Evolutionary conservation across 2,797 vertebrate genomes (phyloP), one percentile per base, ranked within the genome.

Genomic region (Characodon lateralis): DNA sequence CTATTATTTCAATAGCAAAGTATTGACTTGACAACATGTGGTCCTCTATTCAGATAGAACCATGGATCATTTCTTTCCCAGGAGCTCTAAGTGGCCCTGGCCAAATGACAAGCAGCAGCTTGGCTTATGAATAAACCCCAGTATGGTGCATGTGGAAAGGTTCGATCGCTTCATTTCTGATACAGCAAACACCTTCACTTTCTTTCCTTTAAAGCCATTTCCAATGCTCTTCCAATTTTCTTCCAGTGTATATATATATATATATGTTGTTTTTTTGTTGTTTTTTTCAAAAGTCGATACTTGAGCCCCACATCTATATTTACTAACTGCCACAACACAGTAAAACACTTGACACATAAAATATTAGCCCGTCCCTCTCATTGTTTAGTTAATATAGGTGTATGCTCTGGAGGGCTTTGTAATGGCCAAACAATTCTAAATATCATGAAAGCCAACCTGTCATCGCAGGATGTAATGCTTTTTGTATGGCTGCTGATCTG

Each of bases 41-140:
- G 93, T 90, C 90, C 73, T 88, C 79, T 87, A 89, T 93, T 94
- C 91, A 90, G 83, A 90, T 82, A 84, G 85, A 89, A 89, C 85
- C 84, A 85, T 77, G 78, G 90, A 92, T 92, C 83, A 89, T 92
- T 94, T 92, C 83, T 92, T 85, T 88, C 87, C 87, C 71, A 58
- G 86, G 80, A 91, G 85, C 91, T 84, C 83, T 90, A 91, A 91
- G 90, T 86, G 91, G 89, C 85, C 81, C 79, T 89, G 88, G 89
- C 86, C 90, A 89, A 91, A 89, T 93, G 91, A 90, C 86, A 91
- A 88, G 88, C 91, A 91, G 93, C 91, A 93, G 93, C 91, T 92
- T 92, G 92, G 85, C 74, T 86, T 91, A 88, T 92, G 92, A 95
- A 93, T 91, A 92, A 92, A 92, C 85, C 89, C 66, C 91, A 88